Percentiles rank a stretch among this genome's conserved stretches.
Conservation (phyloP, 2,797 vertebrate genomes). For the Podargus strigoides region DNA sequence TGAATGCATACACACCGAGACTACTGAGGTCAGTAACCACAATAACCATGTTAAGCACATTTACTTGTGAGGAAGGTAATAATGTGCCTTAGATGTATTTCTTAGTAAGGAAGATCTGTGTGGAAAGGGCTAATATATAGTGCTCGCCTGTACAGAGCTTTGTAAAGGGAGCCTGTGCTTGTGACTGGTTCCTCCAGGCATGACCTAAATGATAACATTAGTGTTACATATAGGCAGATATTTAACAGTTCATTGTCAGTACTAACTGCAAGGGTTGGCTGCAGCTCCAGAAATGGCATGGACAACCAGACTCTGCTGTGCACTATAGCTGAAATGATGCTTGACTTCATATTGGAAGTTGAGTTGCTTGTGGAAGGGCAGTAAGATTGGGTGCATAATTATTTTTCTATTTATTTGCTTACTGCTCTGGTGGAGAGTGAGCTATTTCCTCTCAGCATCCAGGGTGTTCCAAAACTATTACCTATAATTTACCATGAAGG, state of each 20-base stretch:
- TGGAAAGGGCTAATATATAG: not conserved
- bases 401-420: not conserved
- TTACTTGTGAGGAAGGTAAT: not conserved
- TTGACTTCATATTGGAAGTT: not conserved
- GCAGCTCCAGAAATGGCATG: not conserved
- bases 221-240: not conserved
- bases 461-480: not conserved
- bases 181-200: not conserved
- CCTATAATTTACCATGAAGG: not conserved
- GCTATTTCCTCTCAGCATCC: not conserved
- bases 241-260: not conserved
- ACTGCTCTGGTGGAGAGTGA: not conserved
- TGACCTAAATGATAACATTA: not conserved
- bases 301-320: not conserved
- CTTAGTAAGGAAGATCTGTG: not conserved
- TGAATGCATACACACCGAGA: not conserved
- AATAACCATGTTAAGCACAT: not conserved
- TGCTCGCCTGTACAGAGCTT: not conserved
- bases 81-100: not conserved
- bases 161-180: not conserved
- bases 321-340: not conserved
- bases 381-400: not conserved
- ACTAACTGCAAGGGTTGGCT: not conserved
- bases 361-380: not conserved
- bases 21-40: not conserved